Evolutionary conservation across 1,140 invertebrate genomes (phyloP).

Genomic region (Trichogramma pretiosum): DNA sequence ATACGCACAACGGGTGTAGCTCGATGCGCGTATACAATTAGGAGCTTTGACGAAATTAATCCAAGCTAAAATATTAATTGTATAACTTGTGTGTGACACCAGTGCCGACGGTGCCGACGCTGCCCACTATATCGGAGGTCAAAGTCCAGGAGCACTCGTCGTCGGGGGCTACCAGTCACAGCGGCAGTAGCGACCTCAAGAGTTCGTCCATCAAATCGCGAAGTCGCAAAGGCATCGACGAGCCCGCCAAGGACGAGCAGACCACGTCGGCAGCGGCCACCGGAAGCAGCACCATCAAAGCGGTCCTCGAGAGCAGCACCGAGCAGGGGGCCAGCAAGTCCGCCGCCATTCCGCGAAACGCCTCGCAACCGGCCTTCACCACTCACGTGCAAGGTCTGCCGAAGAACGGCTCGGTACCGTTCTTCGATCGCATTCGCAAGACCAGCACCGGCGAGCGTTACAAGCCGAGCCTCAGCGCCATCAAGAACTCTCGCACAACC

Average conservation of each 20-base stretch:
- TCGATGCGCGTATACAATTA: no score
- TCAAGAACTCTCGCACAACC: constrained; percentile 48
- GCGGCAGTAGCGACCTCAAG: constrained; percentile 40
- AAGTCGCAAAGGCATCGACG: constrained; percentile 36
- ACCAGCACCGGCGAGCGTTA: constrained; percentile 68
- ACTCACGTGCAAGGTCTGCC: constrained; percentile 68
- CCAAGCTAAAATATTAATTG: no score
- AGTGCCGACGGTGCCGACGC: constrained; percentile 68
- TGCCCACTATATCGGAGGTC: constrained; percentile 80
- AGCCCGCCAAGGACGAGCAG: constrained; percentile 38
- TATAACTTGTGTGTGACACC: constrained; percentile 61
- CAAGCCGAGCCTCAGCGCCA: constrained; percentile 68
- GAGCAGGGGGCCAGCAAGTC: no score
- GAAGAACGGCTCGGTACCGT: constrained; percentile 80
- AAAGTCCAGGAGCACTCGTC: constrained; percentile 59
- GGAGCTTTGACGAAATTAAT: no score
- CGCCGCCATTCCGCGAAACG: constrained; percentile 74
- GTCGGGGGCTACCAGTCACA: constrained; percentile 45
- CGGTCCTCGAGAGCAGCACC: no score
- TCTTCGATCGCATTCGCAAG: constrained; percentile 74
- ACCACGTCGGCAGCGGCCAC: constrained; percentile 30
- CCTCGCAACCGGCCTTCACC: constrained; percentile 76
- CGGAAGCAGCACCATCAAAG: constrained; percentile 42
- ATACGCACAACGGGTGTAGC: no score
- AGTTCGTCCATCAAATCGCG: constrained; percentile 33